Conservation (phyloP, 2,113 vertebrate species). For the Myocastor coypus region DNA sequence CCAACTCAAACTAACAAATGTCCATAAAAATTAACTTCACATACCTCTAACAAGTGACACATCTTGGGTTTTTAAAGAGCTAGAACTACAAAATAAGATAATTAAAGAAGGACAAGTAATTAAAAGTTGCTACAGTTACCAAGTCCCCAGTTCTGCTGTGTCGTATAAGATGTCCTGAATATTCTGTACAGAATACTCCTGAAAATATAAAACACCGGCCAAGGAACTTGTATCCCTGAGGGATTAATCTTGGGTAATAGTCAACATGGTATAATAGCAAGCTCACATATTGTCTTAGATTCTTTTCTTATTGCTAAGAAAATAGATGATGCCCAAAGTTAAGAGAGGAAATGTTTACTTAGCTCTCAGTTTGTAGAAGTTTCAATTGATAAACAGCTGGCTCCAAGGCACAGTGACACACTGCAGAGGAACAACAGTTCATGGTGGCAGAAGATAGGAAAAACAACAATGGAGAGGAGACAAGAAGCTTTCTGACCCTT, state of each 20-base stretch:
- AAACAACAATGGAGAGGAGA: neutral
- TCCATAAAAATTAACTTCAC: neutral
- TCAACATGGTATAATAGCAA: accelerated
- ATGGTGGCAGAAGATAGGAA: neutral
- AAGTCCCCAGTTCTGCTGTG: neutral
- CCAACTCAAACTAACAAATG: neutral
- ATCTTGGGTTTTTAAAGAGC: neutral
- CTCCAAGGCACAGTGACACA: neutral
- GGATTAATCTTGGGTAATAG: no score
- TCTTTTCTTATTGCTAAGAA: neutral
- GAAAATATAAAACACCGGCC: accelerated
- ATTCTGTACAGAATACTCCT: neutral
- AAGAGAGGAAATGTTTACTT: neutral
- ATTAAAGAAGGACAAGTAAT: neutral
- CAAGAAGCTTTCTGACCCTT: neutral
- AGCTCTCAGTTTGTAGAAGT: neutral
- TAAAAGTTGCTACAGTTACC: neutral
- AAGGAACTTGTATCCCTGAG: no score
- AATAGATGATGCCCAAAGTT: neutral
- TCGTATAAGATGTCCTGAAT: accelerated
- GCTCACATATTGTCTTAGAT: neutral
- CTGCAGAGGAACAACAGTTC: neutral
- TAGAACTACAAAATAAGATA: neutral
- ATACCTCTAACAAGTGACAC: neutral
- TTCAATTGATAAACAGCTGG: neutral